Percentiles rank a stretch among this genome's conserved stretches.
Evolutionary conservation across 2,113 vertebrate species (phyloP).

Genomic region (Ranitomeya variabilis): DNA sequence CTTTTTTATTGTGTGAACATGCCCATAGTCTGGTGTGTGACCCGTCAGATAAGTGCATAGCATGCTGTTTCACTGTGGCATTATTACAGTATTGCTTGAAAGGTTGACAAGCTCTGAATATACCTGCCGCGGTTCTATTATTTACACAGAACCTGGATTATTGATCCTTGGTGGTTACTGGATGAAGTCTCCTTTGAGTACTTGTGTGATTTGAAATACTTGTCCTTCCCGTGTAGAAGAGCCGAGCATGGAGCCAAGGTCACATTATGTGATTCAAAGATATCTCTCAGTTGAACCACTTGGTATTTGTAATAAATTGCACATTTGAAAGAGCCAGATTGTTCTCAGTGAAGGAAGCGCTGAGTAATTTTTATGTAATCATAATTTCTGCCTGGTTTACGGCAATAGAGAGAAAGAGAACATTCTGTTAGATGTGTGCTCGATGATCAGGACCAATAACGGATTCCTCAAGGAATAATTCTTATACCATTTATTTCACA

Average conservation of each 20-base stretch:
- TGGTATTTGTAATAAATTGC: conserved; percentile 35
- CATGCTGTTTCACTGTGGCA: neutral
- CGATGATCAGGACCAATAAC: neutral
- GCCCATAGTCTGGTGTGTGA: neutral
- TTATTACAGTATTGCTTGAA: neutral
- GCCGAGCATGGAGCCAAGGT: conserved; percentile 5
- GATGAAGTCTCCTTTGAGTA: neutral
- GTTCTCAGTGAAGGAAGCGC: neutral
- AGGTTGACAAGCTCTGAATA: neutral
- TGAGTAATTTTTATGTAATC: conserved; percentile 2
- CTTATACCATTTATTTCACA: neutral
- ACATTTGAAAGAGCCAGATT: conserved; percentile 32
- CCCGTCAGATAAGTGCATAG: neutral
- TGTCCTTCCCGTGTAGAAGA: neutral
- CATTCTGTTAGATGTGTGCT: neutral
- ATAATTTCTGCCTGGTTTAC: conserved; percentile 9
- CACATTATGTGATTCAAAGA: conserved; percentile 10
- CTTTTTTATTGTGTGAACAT: neutral
- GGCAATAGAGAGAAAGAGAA: neutral
- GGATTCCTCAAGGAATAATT: neutral
- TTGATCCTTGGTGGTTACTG: conserved; percentile 16
- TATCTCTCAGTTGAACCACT: neutral
- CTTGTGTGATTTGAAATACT: conserved; percentile 10
- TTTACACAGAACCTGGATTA: neutral
- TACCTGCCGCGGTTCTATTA: neutral